These are phyloP conservation scores for Paramormyrops kingsleyae DNA, from an alignment of 2,113 vertebrate species.

Conservation along the genomic window DNA sequence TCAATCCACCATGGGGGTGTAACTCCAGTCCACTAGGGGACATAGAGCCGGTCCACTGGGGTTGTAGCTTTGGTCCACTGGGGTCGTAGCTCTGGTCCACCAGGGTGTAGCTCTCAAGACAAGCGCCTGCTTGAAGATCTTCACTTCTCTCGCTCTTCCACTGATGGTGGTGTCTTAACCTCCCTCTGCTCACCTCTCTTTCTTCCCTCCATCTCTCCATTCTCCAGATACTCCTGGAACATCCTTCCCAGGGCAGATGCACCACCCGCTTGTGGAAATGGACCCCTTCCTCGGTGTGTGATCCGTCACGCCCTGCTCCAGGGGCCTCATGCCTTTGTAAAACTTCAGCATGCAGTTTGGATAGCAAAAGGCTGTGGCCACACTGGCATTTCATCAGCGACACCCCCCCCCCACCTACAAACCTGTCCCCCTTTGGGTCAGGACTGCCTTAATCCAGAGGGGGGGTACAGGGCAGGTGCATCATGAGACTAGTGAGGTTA, in stretches of 20 bases:
- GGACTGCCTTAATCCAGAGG: background rate
- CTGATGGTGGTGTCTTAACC: background rate
- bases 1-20: background rate
- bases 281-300: conserved; percentile 97
- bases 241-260: conserved; percentile 88
- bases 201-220: background rate
- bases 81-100: background rate
- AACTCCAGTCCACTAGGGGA: no score
- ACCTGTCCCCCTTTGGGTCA: background rate
- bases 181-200: background rate
- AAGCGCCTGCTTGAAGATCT: background rate
- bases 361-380: conserved; percentile 89
- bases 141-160: background rate
- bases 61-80: background rate
- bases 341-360: conserved; percentile 99
- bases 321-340: conserved; percentile 42
- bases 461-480: conserved; percentile 52
- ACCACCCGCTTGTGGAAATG: conserved; percentile 99
- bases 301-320: conserved; percentile 57
- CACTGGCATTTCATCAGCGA: conserved; percentile 96
- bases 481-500: background rate
- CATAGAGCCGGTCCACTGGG: no score
- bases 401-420: conserved; percentile 64
- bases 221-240: conserved; percentile 84
- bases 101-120: background rate